These are phyloP conservation scores for Epizoanthus illoricatus DNA, from an alignment of 92 coral and sea anemone species.

Conservation along the genomic window DNA sequence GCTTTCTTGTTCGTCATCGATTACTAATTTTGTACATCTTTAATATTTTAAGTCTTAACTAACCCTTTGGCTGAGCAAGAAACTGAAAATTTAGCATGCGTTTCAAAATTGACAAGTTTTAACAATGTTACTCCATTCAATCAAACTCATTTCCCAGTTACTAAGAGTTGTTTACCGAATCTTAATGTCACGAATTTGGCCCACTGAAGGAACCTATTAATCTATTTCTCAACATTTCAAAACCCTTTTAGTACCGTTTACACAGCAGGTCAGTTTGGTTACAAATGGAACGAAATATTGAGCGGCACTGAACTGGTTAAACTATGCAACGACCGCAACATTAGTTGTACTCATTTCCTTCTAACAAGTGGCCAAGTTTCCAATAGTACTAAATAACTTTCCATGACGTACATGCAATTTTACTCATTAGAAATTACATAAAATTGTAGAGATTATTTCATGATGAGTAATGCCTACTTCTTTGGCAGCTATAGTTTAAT, in stretches of 20 bases:
- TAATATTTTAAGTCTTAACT: background rate
- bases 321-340: background rate
- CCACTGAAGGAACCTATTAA: background rate
- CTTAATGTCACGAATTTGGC: background rate
- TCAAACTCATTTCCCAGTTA: background rate
- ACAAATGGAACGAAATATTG: background rate
- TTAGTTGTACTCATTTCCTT: background rate
- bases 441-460: background rate
- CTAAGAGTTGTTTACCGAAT: slow-evolving; percentile 12
- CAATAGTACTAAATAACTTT: background rate
- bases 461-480: background rate
- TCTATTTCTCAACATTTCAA: background rate
- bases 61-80: background rate
- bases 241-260: background rate
- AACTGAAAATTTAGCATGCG: background rate
- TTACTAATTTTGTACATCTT: background rate
- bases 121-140: background rate
- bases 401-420: background rate
- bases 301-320: background rate
- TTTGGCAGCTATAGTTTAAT: background rate
- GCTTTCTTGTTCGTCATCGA: background rate
- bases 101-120: background rate
- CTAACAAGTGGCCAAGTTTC: background rate
- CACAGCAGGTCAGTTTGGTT: background rate
- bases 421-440: background rate